Evolutionary conservation across 2,888 invertebrate genomes (phyloP), one percentile per base, ranked within the genome.

Genomic region (Mythimna pallens): DNA sequence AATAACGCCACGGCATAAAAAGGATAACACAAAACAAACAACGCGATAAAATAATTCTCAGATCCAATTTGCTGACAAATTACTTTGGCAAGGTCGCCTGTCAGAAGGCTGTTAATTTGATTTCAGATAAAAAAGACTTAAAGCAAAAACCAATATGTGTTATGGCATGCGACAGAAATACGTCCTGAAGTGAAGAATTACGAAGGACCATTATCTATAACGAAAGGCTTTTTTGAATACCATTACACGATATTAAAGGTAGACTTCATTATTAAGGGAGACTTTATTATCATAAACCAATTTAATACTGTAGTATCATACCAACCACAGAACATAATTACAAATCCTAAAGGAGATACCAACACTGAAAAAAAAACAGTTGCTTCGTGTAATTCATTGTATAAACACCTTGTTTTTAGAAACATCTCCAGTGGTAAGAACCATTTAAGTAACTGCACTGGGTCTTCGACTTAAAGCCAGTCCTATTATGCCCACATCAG

Each of bases 51-150:
- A 72, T 78, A 55, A 73, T 40, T 74, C 69, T 73, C 47, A 70
- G 76, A 78, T 58, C 34, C 67, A 80, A 85, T 81, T 74, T 67
- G 61, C 55, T 85, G 36, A 79, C 73, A 80, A 82, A 84, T 82
- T 73, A 76, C 63, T 76, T 82, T 58, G 20, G 30, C 78, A 76
- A 82, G 81, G 83, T 78, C 69, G 50, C 69, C 61, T 67, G 78
- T 76, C 79, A 76, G 67, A 59, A 59, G 54, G 63, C 73, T 85
- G 58, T 67, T 83, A 81, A 76, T 81, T 77, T 58, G 65, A 79
- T 75, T 73, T 59, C 67, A 74, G 69, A 72, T 76, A 76, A 64
- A 73, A 76, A 72, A 67, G n/a, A 47, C 54, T 70, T 64, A 64
- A 70, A 73, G 43, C 25, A 40, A 78, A 76, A 63, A 68, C 43